Base-by-base conservation (phyloP, 2,797 vertebrate species). In the Pseudochromis fuscus region DNA sequence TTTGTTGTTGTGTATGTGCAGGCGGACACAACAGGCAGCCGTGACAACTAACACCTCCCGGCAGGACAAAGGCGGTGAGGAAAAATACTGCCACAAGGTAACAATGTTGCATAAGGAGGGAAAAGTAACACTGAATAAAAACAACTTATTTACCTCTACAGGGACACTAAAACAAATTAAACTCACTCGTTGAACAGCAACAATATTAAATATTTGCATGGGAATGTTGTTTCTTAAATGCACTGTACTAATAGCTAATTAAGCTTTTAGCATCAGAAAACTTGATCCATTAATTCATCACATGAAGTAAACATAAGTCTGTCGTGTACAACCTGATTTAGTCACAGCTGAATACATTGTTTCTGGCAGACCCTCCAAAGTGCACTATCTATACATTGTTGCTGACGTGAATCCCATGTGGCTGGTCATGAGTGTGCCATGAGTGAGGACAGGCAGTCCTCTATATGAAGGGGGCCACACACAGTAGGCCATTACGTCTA, bases 401-500 rank as follows among this genome's bases (percentile, higher is more conserved):
- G 35, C 16, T 70, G 25, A 65, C 18, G 37, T 48, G 16, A 55
- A 49, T 51, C 24, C 28, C 49, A 18, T 46, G 38, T 21, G 7
- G 46, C 30, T 57, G 65, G 40, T 75, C 78, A 78, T 73, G 59
- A 64, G 72, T 40, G 13, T 56, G 44, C 28, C 35, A 19, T 48
- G 49, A 72, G 66, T 24, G 23, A 51, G 65, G 50, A 89, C 56
- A 79, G 52, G 76, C 50, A 45, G 28, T 18, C 45, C 48, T 79
- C 68, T 81, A 67, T 79, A 71, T 71, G 30, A 68, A 55, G 35
- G 19, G 10, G 6, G 19, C 19, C 10, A 58, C 19, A 19, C 69
- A 61, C 38, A 73, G 57, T 15, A 51, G 40, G 53, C 15, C 18
- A 35, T 55, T 1, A 48, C 5, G 58, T 5, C 52, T 48, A 18